Evolutionary conservation across 2,797 vertebrate species (phyloP).

Genomic region (Tympanoctomys barrerae): DNA sequence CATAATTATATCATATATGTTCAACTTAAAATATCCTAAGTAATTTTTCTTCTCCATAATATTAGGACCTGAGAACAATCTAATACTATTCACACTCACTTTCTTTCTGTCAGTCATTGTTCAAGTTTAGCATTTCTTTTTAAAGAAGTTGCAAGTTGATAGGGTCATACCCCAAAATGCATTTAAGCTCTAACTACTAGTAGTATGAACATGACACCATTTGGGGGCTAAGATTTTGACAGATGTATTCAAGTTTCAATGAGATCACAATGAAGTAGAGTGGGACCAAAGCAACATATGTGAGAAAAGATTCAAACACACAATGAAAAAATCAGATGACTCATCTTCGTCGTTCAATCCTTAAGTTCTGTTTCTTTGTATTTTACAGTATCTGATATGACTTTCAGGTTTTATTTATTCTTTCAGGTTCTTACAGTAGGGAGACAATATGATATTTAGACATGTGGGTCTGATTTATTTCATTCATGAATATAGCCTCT

Average conservation of each 20-base stretch:
- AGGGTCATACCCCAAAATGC: neutral
- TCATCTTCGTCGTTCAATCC: no score
- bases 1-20: neutral
- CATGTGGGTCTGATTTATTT: no score
- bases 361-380: neutral
- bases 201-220: neutral
- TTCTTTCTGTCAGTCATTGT: neutral
- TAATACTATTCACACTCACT: fast-evolving
- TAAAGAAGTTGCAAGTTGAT: neutral
- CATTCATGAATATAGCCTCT: no score
- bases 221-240: neutral
- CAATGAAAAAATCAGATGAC: fast-evolving
- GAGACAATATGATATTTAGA: no score
- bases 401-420: no score
- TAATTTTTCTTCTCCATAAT: neutral
- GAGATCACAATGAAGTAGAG: neutral
- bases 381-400: no score
- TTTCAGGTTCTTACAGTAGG: no score
- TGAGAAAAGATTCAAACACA: neutral
- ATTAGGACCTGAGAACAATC: neutral
- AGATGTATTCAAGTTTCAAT: neutral
- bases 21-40: neutral
- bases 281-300: neutral
- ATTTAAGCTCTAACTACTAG: neutral
- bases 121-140: constrained; percentile 28